phyloP scores from a whole-genome alignment of 2,797 vertebrate species.

The Hoplostethus mediterraneus region DNA sequence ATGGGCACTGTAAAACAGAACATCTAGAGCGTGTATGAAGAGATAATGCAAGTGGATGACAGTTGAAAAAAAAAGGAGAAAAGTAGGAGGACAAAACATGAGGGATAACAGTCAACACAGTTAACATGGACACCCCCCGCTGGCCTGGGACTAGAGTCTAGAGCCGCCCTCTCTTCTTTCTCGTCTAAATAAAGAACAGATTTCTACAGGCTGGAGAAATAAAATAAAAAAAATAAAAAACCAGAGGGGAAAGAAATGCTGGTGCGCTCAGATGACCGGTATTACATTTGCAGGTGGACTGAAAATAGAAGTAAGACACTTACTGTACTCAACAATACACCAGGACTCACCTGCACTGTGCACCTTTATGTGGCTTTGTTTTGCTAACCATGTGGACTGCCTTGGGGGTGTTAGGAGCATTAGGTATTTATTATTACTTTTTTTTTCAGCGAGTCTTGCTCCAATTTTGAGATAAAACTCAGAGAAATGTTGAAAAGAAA shows the following conservation, averaged over 20 bases:
- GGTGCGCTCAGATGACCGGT: neutral
- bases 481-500: neutral
- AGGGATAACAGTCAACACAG: neutral
- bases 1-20: constrained; percentile 50
- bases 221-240: neutral
- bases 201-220: neutral
- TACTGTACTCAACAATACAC: no score
- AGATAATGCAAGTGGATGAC: constrained; percentile 59
- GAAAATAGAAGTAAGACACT: neutral
- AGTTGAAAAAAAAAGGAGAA: constrained; percentile 28
- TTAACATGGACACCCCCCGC: no score
- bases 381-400: neutral
- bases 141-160: constrained; percentile 1
- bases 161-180: neutral
- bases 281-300: neutral
- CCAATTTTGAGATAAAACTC: constrained; percentile 18
- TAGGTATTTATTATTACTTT: neutral
- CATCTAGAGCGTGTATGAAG: constrained; percentile 56
- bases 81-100: neutral
- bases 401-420: constrained; percentile 4
- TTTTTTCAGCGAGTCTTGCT: constrained; percentile 1
- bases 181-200: neutral
- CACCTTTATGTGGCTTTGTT: constrained; percentile 25
- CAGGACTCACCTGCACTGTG: constrained; percentile 12
- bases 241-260: neutral